Evolutionary conservation across 1,140 invertebrate species (phyloP).

Genomic region (Riptortus pedestris): DNA sequence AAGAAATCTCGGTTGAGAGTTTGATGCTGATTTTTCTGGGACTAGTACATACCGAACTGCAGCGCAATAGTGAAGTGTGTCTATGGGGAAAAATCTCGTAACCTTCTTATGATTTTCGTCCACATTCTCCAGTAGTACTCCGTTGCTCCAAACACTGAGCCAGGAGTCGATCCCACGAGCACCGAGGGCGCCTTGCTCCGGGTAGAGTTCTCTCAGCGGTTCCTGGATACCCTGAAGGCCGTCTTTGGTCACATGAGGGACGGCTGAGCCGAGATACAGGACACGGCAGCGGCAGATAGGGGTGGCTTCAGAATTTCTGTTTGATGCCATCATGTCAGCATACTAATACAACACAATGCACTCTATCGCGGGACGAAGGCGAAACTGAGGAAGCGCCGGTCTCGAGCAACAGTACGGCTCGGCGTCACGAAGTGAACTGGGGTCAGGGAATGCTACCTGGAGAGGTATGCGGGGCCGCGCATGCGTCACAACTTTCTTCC

Average conservation of each 20-base stretch:
- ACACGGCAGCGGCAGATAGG: slow-evolving; percentile 93
- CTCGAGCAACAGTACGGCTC: neutral
- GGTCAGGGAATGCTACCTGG: neutral
- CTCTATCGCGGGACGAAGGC: neutral
- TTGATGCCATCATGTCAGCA: slow-evolving; percentile 24
- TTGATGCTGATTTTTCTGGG: slow-evolving; percentile 42
- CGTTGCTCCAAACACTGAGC: slow-evolving; percentile 94
- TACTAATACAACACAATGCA: neutral
- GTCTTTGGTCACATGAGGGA: slow-evolving; percentile 94
- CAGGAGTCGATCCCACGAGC: slow-evolving; percentile 92
- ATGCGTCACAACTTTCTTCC: neutral
- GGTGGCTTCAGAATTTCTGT: slow-evolving; percentile 50
- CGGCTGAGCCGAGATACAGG: slow-evolving; percentile 93
- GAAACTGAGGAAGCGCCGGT: neutral
- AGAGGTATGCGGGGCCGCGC: neutral
- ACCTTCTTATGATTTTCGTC: slow-evolving; percentile 91
- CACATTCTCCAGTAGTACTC: slow-evolving; percentile 89
- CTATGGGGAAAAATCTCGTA: slow-evolving; percentile 93
- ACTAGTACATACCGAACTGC: slow-evolving; percentile 70
- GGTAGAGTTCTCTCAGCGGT: slow-evolving; percentile 90
- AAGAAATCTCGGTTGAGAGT: slow-evolving; percentile 70
- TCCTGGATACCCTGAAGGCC: slow-evolving; percentile 96
- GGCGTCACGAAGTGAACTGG: neutral
- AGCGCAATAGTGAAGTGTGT: slow-evolving; percentile 92
- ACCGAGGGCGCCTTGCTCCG: slow-evolving; percentile 72